Base-by-base conservation (phyloP, 2,797 vertebrate genomes). In the Pangasius macronema region DNA sequence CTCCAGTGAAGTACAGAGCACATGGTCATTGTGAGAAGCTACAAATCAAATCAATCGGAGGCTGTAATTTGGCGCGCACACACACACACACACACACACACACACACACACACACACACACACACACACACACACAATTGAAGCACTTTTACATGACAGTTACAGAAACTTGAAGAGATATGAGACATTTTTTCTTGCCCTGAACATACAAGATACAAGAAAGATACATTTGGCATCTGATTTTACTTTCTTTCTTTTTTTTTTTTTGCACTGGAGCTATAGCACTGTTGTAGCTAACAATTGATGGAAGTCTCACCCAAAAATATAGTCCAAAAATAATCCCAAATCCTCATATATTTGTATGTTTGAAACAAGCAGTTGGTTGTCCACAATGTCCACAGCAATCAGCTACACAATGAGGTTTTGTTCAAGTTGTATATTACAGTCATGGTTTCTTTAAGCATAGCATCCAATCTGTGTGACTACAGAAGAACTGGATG, bases 1-100 rank as follows among this genome's bases (percentile, higher is more conserved):
- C 86, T 51, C 65, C 83, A 81, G 65, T 84, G 89, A 90, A 89
- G 87, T 73, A 57, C 55, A 11, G 13, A 80, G 53, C 75, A 65
- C 84, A 87, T 55, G 46, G 10, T 18, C 33, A 84, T 49, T 11
- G 83, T 70, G 68, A 85, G 67, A 76, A 39, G 51, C 72, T 51
- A 39, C 27, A 82, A 39, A 77, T 77, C 13, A 8, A 77, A 55
- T 55, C 11, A 46, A 53, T 33, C 9, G 30, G 39, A 27, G 10
- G 20, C 39, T 73, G 9, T 36, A 20, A 59, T 39, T 39, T 57
- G 59, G 30, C 57, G 46, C 20, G 16, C 39, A 24, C 53, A 46
- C 11, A 46, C 70, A 46, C 10, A 14, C 22, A 14, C 11, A 14
- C 49, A 77, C 27, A 20, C 75, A 77, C 49, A 18, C 10, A 14